Base-by-base conservation (phyloP, 37 sponge, comb jelly and placozoan genomes). In the Geodia barretti region DNA sequence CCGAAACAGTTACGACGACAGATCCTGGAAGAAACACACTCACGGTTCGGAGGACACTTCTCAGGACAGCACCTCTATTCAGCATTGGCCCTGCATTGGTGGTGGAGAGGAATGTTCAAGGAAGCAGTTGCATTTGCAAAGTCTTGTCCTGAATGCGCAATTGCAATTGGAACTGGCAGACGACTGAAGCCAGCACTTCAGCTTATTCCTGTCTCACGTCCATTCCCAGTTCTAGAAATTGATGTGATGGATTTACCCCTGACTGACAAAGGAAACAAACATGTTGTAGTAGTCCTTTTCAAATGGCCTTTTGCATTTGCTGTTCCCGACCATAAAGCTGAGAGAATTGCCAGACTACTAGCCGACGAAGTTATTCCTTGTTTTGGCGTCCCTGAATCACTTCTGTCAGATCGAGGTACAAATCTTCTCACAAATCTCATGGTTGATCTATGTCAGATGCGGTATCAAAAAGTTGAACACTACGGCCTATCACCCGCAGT, bases 221-320 rank as follows among this genome's bases (percentile, higher is more conserved):
- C 47, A 11, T 87, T 87, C 68, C 88, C 82, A 64, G 77, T 88
- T 20, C 24, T 81, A 2, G 88, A 70, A 0, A 25, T 87, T 31
- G 83, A 87, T 4, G 25, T 84, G 1, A 86, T 86, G 87, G 69
- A 86, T 3, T 47, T 88, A 0, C 84, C 84, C 28, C 24, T 23
- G n/a, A 83, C 73, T 0, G 20, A 36, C 1, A 21, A 64, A 1
- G 88, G 88, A 11, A 82, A 87, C 34, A 41, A 74, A 41, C 74
- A 86, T 66, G 80, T 79, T 21, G 29, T 87, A 8, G 77, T 87
- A 2, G 82, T 82, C 38, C 88, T 83, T 25, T 59, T 73, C 0
- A 83, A 88, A 63, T 88, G 83, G 84, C 90, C 85, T 34, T 40
- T 84, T 29, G 89, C 76, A 4, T 88, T 69, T 35, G 72, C 83